Evolutionary conservation across 1,140 invertebrate species (phyloP).

Genomic region (Drosophila sp.): DNA sequence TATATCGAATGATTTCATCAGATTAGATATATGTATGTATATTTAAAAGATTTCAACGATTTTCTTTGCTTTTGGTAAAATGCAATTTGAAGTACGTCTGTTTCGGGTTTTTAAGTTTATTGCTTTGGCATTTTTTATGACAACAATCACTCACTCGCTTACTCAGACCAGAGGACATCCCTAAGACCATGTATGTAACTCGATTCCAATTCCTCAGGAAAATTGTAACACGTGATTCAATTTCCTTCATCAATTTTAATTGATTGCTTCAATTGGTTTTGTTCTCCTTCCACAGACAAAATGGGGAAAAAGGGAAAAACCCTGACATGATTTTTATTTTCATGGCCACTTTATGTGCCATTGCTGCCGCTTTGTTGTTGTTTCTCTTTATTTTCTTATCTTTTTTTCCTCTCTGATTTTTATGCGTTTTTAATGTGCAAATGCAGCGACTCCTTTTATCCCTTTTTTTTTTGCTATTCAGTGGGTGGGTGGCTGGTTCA

Average conservation of each 20-base stretch:
- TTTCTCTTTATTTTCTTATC: slow-evolving; percentile 42
- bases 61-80: not conserved
- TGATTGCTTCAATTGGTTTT: slow-evolving; percentile 73
- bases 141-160: slow-evolving; percentile 37
- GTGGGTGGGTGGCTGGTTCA: not conserved
- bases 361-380: slow-evolving; percentile 27
- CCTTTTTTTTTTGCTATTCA: not conserved
- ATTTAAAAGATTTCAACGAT: too few relatives aligned
- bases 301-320: not conserved
- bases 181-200: slow-evolving; percentile 33
- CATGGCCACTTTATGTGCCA: slow-evolving; percentile 67
- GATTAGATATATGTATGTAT: too few relatives aligned
- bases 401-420: slow-evolving; percentile 55
- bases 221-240: slow-evolving; percentile 79
- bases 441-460: slow-evolving; percentile 69
- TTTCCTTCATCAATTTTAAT: slow-evolving; percentile 77
- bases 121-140: slow-evolving; percentile 32
- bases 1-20: too few relatives aligned
- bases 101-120: slow-evolving; percentile 18
- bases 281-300: not conserved
- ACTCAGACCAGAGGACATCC: not conserved
- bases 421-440: slow-evolving; percentile 77
- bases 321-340: slow-evolving; percentile 47
- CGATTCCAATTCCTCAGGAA: slow-evolving; percentile 34
- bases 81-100: slow-evolving; percentile 1